Conservation (phyloP, 2,888 invertebrate species). For the Ctena decussata region DNA sequence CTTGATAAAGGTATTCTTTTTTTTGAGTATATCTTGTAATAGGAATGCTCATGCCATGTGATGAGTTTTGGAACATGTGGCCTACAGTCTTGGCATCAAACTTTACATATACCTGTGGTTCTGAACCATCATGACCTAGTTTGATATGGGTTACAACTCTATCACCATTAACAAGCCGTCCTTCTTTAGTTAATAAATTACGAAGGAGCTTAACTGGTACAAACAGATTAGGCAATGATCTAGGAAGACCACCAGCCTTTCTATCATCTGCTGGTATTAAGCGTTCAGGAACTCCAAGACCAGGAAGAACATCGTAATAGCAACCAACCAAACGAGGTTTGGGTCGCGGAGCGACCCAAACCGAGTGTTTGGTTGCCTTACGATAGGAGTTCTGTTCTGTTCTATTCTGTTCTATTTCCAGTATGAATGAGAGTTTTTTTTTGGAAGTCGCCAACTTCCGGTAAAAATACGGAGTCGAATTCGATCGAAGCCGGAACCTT, state of each 20-base stretch:
- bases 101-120: slow-evolving; percentile 11
- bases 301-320: slow-evolving; percentile 6
- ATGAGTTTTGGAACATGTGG: not conserved
- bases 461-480: no score
- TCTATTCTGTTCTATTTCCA: no score
- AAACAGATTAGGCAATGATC: not conserved
- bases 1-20: slow-evolving; percentile 22
- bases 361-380: no score
- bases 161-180: slow-evolving; percentile 43
- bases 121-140: not conserved
- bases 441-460: no score
- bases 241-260: slow-evolving; percentile 21
- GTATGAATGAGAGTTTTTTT: no score
- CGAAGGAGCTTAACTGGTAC: slow-evolving; percentile 37
- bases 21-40: slow-evolving; percentile 25
- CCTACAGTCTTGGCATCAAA: slow-evolving; percentile 45
- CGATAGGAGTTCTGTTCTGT: no score
- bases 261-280: slow-evolving; percentile 6
- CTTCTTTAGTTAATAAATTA: not conserved
- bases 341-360: no score
- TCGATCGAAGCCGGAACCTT: no score
- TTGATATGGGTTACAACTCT: slow-evolving; percentile 21
- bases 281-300: slow-evolving; percentile 15
- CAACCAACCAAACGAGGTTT: no score
- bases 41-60: not conserved